phyloP scores from a whole-genome alignment of 2,797 vertebrate genomes.

The Sebastes nivosus region DNA sequence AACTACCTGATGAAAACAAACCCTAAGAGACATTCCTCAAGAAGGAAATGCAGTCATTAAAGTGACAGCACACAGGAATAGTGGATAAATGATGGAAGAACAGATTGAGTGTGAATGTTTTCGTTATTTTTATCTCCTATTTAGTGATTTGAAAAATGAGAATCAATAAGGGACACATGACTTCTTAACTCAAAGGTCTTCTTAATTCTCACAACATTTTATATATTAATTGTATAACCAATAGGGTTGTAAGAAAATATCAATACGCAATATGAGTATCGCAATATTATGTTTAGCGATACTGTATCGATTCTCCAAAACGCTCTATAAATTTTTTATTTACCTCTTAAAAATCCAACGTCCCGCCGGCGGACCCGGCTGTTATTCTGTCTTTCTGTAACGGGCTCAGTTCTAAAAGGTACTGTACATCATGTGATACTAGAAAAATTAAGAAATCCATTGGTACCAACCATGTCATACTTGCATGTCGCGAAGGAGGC shows the following conservation, averaged over 20 bases:
- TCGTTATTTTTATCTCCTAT: background rate
- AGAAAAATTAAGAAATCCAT: too few relatives aligned
- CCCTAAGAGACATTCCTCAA: background rate
- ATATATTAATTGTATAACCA: background rate
- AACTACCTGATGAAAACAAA: background rate
- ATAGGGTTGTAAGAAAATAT: background rate
- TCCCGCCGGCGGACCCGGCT: too few relatives aligned
- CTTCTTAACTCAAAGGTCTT: background rate
- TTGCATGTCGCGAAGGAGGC: too few relatives aligned
- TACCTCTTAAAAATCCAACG: too few relatives aligned
- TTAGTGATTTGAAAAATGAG: background rate
- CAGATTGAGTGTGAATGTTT: background rate
- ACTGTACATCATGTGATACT: too few relatives aligned
- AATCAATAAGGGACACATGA: background rate
- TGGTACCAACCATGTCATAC: too few relatives aligned
- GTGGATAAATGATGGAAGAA: background rate
- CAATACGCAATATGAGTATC: too few relatives aligned
- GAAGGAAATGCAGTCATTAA: constrained; percentile 7
- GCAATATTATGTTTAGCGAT: too few relatives aligned
- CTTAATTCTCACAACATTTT: background rate
- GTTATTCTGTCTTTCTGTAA: too few relatives aligned
- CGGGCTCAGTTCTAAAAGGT: too few relatives aligned
- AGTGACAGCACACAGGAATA: constrained; percentile 2
- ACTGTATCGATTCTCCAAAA: too few relatives aligned
- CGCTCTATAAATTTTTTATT: too few relatives aligned